Base-by-base conservation (phyloP, 2,797 vertebrate species). In the Gila robusta region DNA sequence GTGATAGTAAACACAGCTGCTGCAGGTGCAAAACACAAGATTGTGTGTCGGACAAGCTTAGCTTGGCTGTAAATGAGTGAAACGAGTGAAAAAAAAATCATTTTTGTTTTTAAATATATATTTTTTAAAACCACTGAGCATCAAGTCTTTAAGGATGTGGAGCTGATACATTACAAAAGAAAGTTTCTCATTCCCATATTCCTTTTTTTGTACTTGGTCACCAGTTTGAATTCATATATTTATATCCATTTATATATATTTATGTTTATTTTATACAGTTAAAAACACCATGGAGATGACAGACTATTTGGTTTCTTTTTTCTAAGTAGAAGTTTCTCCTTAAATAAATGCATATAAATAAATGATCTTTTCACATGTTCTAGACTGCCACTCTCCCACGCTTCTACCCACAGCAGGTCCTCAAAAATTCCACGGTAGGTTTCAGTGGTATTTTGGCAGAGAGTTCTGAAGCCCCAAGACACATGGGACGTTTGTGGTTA, bases 241-340 rank as follows among this genome's bases (percentile, higher is more conserved):
- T 94, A 95, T 95, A 95, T 94, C 92, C 93, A 95, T 95, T 90
- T 92, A 91, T 93, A 91, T 91, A 91, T 95, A 94, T 95, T 93
- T 95, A 95, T 95, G 93, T 95, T 93, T 93, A 92, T 93, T 95
- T 95, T 96, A 94, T 95, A 96, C 95, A 96, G 91, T 94, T 95
- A 95, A 94, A 96, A 96, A 96, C 95, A 96, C 93, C 92, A 95
- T 95, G 94, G 93, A 93, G 93, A 91, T 92, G 94, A 96, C 94
- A 95, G 93, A 95, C 94, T 96, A 96, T 96, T 96, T 95, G 95
- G 95, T 95, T 95, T 95, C 89, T 94, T 95, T 49, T 94, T 93
- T 93, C 93, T 95, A 95, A 94, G 92, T 91, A 93, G 93, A 94
- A 92, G 91, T 90, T 83, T 94, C 90, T 93, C 93, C 87, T 94